Base-by-base conservation (phyloP, 92 coral and sea anemone genomes). In the Parazoanthus swiftii region DNA sequence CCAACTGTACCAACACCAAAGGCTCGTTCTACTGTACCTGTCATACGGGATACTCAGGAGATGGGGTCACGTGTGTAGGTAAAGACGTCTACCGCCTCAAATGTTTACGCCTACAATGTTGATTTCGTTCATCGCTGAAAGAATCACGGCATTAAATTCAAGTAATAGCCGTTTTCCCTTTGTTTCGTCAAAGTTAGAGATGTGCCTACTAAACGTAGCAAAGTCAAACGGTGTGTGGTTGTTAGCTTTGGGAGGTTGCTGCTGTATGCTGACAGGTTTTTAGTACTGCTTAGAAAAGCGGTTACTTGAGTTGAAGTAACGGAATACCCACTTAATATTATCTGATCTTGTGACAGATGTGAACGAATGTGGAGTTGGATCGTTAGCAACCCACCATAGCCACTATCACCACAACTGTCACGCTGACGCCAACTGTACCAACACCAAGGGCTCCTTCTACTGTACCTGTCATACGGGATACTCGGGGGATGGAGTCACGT, bases 11-110 rank as follows among this genome's bases (percentile, higher is more conserved):
- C 87, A 93, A 95, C 91, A 95, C 96, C 72, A 90, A 86, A 80
- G 98, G 98, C 37, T 95, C 98, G 56, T 95, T 93, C 91, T 91
- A 77, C 86, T 95, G 98, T 75, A 95, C 96, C 59, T 95, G 98
- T 90, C 90, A 86, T 80, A 90, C 91, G 81, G 98, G 98, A 71
- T 95, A 90, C 75, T 93, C 95, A 68, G 98, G 98, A 84, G 91
- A 95, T 73, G 98, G 98, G 1, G 90, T 90, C n/a, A 81, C 86
- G 70, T 94, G 98, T 77, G 94, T 68, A 5, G 98, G 98, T 94
- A 94, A 43, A 73, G 58, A 63, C 68, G 68, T 63, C 23, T 7
- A 58, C 66, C 66, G 25, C 68, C 4, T 18, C 68, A 63, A 63
- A 63, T 4, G 68, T 63, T 21, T 63, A 63, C 2, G 68, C 68